These are phyloP conservation scores for Elgaria multicarinata DNA, from an alignment of 2,113 vertebrate species.

Conservation along the genomic window DNA sequence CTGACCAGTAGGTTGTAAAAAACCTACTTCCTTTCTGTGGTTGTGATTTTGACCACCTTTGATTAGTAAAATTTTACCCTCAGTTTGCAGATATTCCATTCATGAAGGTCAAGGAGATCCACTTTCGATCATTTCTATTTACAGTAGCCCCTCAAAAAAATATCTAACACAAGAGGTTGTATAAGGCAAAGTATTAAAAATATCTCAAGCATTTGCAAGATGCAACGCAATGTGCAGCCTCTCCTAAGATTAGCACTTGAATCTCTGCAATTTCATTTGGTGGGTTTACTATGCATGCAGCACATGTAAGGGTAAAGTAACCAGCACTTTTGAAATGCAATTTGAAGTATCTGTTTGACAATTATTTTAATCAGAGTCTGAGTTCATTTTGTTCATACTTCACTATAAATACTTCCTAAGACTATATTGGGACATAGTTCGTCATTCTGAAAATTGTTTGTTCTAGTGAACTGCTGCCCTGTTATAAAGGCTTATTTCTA, in stretches of 20 bases:
- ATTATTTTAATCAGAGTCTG: background rate
- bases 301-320: background rate
- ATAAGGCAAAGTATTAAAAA: conserved; percentile 20
- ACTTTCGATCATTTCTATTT: conserved; percentile 9
- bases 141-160: conserved; percentile 1
- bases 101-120: background rate
- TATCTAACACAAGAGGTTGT: conserved; percentile 10
- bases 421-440: background rate
- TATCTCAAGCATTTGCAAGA: conserved; percentile 21
- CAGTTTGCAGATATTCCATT: background rate
- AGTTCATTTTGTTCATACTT: conserved; percentile 21
- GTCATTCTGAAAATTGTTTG: background rate
- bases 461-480: background rate
- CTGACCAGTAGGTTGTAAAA: too few species aligned
- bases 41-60: background rate
- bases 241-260: conserved; percentile 10
- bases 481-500: background rate
- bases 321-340: background rate
- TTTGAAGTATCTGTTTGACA: background rate
- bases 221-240: background rate
- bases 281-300: background rate
- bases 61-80: background rate
- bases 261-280: background rate
- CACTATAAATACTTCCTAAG: conserved; percentile 3
- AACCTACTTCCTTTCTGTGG: background rate